phyloP scores from a whole-genome alignment of 1,140 invertebrate genomes.

The Drosophila grimshawi region DNA sequence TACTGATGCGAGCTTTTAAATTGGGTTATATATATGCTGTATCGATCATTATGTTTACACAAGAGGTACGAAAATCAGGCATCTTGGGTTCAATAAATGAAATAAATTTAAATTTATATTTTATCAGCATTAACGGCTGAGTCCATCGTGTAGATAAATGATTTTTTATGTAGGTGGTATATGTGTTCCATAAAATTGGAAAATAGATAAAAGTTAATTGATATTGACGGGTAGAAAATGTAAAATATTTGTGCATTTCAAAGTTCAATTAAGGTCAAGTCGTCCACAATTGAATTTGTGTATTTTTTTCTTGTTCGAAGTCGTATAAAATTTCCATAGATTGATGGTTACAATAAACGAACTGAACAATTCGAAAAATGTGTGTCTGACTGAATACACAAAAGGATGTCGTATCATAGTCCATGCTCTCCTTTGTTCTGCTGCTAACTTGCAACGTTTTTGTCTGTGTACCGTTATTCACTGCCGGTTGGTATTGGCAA shows the following conservation, averaged over 20 bases:
- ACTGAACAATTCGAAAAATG: conserved; percentile 18
- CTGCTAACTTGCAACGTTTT: conserved; percentile 11
- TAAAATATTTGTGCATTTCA: too few species aligned
- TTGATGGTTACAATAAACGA: conserved; percentile 18
- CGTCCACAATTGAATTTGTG: not conserved
- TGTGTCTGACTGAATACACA: conserved; percentile 1
- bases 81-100: not conserved
- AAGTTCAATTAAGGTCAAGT: not conserved
- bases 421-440: conserved; percentile 33
- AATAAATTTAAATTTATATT: not conserved
- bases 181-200: too few species aligned
- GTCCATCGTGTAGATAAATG: too few species aligned
- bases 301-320: conserved; percentile 1
- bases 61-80: not conserved
- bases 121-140: too few species aligned
- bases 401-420: conserved; percentile 10
- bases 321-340: conserved; percentile 16
- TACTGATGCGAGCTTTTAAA: conserved; percentile 15
- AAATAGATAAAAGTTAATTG: too few species aligned
- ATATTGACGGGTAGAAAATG: too few species aligned
- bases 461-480: conserved; percentile 4
- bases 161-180: too few species aligned
- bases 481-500: conserved; percentile 39
- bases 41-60: not conserved
- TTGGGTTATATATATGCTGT: not conserved